phyloP scores from a whole-genome alignment of 2,888 invertebrate genomes.

The Galerucella calmariensis region DNA sequence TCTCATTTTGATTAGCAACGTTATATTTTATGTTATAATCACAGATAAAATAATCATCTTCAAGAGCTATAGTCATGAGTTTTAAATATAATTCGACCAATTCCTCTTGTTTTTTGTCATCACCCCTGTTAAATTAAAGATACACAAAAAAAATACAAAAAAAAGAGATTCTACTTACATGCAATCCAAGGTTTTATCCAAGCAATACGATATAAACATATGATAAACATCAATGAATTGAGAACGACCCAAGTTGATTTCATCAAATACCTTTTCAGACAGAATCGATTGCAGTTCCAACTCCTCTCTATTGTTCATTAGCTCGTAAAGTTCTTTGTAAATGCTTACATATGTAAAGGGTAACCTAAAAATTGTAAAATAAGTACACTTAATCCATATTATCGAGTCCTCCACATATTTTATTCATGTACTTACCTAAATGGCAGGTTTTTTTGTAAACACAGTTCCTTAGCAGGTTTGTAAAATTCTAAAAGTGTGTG shows the following conservation, averaged over 20 bases:
- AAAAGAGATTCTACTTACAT: conserved; percentile 52
- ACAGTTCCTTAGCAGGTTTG: conserved; percentile 53
- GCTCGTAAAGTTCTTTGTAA: conserved; percentile 77
- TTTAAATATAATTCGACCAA: conserved; percentile 59
- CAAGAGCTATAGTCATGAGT: conserved; percentile 57
- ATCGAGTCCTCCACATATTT: conserved; percentile 24
- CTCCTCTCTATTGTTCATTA: conserved; percentile 53
- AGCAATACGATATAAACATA: conserved; percentile 55
- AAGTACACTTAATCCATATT: too few relatives aligned
- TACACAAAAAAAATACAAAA: neutral
- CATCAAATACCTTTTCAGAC: conserved; percentile 53
- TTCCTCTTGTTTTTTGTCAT: conserved; percentile 55
- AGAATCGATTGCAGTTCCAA: conserved; percentile 49
- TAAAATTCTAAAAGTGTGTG: conserved; percentile 56
- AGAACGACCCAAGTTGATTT: conserved; percentile 55
- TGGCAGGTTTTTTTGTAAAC: conserved; percentile 60
- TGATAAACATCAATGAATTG: conserved; percentile 60
- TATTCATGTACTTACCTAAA: conserved; percentile 51
- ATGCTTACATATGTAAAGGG: conserved; percentile 81
- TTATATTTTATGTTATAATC: conserved; percentile 60
- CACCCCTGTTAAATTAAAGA: conserved; percentile 48
- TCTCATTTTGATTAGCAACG: conserved; percentile 58
- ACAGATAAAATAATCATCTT: conserved; percentile 62
- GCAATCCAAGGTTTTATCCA: conserved; percentile 57
- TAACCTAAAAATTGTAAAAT: conserved; percentile 68